A percentile compares a stretch with the other conserved stretches of the same genome.
Conservation (phyloP, 2,797 vertebrate genomes). For the Mallotus villosus region DNA sequence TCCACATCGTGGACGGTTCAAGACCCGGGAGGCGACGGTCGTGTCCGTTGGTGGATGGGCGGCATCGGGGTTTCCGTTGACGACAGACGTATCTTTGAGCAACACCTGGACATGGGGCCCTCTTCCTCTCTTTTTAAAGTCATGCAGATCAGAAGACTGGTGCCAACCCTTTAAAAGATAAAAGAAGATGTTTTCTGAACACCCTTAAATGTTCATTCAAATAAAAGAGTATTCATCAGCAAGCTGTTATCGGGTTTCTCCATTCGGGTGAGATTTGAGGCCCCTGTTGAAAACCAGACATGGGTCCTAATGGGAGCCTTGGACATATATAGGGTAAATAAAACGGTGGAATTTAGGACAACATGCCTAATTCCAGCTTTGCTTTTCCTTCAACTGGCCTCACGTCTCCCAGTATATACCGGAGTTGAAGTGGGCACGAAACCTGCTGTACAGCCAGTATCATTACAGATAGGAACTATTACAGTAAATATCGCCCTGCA, state of each 20-base stretch:
- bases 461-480: slow-evolving; percentile 21
- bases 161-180: slow-evolving; percentile 34
- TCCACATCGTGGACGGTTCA: slow-evolving; percentile 79
- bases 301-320: no score
- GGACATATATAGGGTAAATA: no score
- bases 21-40: slow-evolving; percentile 25
- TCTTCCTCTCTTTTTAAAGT: slow-evolving; percentile 59
- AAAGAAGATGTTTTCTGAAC: background rate
- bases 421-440: slow-evolving; percentile 26
- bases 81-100: slow-evolving; percentile 40
- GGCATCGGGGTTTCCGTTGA: slow-evolving; percentile 6
- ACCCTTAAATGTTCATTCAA: background rate
- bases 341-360: background rate
- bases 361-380: background rate
- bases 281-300: no score
- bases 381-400: background rate
- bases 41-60: slow-evolving; percentile 29
- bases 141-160: slow-evolving; percentile 53
- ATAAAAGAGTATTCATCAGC: background rate
- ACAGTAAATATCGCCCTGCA: slow-evolving; percentile 26
- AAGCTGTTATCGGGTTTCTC: background rate
- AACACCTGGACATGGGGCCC: slow-evolving; percentile 46
- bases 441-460: slow-evolving; percentile 35
- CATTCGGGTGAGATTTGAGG: background rate
- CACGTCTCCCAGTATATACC: background rate